These are phyloP conservation scores for Hypsibius dujardini DNA, from an alignment of 1,140 invertebrate genomes.

Conservation along the genomic window DNA sequence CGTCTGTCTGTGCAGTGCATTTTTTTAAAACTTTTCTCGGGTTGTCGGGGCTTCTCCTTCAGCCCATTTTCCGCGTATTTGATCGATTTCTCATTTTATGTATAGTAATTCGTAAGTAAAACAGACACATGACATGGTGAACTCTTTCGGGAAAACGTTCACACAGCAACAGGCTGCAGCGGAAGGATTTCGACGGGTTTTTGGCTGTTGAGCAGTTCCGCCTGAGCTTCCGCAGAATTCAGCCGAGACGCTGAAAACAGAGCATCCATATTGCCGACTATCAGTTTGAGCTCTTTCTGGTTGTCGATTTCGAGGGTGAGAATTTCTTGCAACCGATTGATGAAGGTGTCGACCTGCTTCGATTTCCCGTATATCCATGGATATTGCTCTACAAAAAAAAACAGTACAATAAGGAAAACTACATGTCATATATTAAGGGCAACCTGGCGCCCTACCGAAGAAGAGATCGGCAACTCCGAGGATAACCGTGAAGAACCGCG, in stretches of 20 bases:
- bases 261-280: neutral
- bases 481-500: neutral
- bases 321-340: neutral
- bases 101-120: too few relatives aligned
- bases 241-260: neutral
- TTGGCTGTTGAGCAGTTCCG: neutral
- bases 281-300: neutral
- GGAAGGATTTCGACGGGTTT: neutral
- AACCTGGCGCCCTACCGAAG: too few relatives aligned
- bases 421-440: neutral
- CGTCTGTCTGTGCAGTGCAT: too few relatives aligned
- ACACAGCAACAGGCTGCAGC: neutral
- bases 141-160: neutral
- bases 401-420: slow-evolving; percentile 12
- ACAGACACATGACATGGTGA: neutral
- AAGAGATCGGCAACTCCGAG: neutral
- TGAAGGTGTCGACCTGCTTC: neutral
- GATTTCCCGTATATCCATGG: neutral
- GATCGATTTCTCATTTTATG: too few relatives aligned
- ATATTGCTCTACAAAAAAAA: neutral
- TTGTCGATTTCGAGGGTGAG: neutral
- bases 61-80: too few relatives aligned
- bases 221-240: neutral
- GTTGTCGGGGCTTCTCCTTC: too few relatives aligned
- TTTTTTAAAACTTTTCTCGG: too few relatives aligned